A percentile compares a stretch with the other conserved stretches of the same genome.
phyloP scores from a whole-genome alignment of 1,140 invertebrate genomes.

The Portunus trituberculatus region DNA sequence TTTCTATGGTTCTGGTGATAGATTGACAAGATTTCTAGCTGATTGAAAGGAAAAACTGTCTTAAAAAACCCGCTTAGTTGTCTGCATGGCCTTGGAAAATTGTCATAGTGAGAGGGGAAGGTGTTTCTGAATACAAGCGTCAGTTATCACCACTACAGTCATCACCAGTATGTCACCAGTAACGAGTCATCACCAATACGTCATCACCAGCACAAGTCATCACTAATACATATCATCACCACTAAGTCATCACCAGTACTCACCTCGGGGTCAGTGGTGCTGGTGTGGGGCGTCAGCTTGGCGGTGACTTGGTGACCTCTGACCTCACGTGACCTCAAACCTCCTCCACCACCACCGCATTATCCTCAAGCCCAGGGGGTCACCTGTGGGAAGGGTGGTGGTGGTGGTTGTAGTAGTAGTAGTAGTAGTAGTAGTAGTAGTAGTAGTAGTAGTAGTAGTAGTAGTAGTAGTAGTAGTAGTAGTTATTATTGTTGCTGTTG shows the following conservation, averaged over 20 bases:
- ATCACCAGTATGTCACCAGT: background rate
- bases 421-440: background rate
- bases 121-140: no score
- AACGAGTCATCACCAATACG: background rate
- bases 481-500: background rate
- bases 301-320: constrained; percentile 27
- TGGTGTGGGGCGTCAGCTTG: constrained; percentile 58
- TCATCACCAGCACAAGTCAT: constrained; percentile 4
- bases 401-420: background rate
- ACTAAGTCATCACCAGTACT: background rate
- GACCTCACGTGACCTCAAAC: constrained; percentile 42
- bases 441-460: background rate
- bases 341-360: constrained; percentile 31
- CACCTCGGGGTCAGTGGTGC: constrained; percentile 24
- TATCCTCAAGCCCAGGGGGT: background rate
- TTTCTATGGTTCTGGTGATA: no score
- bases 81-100: no score
- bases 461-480: background rate
- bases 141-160: background rate
- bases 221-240: background rate
- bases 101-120: no score
- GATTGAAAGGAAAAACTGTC: no score
- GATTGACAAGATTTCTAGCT: no score
- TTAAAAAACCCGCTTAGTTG: no score
- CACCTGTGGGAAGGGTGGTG: background rate